Evolutionary conservation across 2,888 invertebrate species (phyloP), one percentile per base, ranked within the genome.

Genomic region (Hemithea aestivaria): DNA sequence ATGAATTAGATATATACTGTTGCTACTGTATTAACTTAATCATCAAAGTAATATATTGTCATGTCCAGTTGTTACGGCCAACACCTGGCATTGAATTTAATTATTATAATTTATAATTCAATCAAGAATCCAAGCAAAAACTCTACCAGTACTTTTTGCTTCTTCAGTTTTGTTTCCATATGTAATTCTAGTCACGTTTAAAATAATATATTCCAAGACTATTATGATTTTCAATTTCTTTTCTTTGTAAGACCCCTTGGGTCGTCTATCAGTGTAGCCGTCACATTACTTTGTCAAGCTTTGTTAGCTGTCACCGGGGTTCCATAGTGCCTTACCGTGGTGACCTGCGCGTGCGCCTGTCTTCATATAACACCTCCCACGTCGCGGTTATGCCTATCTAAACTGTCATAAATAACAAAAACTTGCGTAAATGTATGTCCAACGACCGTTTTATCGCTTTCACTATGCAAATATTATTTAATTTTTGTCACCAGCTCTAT

Each of bases 301-400:
- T 53, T 59, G 54, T 53, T 57, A 59, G 56, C 63, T 68, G 68
- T 59, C 62, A 53, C 43, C 51, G 49, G 48, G 56, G 60, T 61
- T 16, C 16, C 16, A 16, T 16, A 16, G 32, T 35, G 57, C 59
- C 63, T 62, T 62, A 58, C 68, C 61, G 61, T 48, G 62, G 65
- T 69, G 63, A 58, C 53, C 52, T 62, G 65, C 69, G 63, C 59
- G 54, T 53, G 60, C 62, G 62, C 59, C 45, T 53, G 56, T 59
- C 60, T 55, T 57, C 56, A 62, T 53, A 58, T 58, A 60, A 54
- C 45, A 66, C 76, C 75, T 64, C 76, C 76, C 62, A 65, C 64
- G 58, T 56, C 42, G 63, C 48, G 35, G 40, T 27, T 26, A 50
- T 48, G 43, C 48, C 35, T 50, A 46, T 57, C 51, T 52, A 56